phyloP scores from a whole-genome alignment of 2,113 vertebrate genomes.

The Centropus bengalensis region DNA sequence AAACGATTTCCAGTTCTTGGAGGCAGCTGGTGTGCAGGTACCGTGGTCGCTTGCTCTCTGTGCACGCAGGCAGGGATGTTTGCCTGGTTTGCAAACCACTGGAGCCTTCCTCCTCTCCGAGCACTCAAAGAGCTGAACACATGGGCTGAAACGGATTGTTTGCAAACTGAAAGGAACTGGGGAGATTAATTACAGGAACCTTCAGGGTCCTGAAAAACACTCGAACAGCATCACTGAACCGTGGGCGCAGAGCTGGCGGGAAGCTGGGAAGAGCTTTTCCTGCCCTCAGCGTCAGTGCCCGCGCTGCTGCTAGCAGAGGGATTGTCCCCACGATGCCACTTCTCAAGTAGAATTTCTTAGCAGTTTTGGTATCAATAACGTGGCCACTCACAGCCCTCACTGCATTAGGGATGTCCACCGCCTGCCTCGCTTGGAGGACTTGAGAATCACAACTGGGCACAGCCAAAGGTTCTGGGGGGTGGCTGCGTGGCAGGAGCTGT shows the following conservation, averaged over 20 bases:
- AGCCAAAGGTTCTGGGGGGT: background rate
- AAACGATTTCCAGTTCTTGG: fast-evolving
- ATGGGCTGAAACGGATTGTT: background rate
- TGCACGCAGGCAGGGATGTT: fast-evolving
- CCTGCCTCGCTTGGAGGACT: background rate
- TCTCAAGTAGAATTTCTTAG: background rate
- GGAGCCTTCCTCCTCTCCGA: background rate
- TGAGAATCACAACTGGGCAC: background rate
- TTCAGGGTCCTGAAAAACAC: background rate
- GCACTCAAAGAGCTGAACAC: background rate
- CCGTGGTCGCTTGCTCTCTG: background rate
- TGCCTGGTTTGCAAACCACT: fast-evolving
- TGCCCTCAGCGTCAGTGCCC: fast-evolving
- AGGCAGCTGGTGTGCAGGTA: background rate
- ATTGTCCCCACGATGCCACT: background rate
- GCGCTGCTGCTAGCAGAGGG: background rate
- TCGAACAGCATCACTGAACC: fast-evolving
- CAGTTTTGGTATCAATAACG: background rate
- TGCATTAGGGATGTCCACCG: fast-evolving
- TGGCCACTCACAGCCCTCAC: fast-evolving
- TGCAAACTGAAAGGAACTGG: background rate
- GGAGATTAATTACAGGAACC: background rate
- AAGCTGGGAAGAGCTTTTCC: background rate
- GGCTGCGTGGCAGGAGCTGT: background rate
- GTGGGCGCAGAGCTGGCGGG: background rate